Base-by-base conservation (phyloP, 2,888 invertebrate species). In the Mythimna vitellina region DNA sequence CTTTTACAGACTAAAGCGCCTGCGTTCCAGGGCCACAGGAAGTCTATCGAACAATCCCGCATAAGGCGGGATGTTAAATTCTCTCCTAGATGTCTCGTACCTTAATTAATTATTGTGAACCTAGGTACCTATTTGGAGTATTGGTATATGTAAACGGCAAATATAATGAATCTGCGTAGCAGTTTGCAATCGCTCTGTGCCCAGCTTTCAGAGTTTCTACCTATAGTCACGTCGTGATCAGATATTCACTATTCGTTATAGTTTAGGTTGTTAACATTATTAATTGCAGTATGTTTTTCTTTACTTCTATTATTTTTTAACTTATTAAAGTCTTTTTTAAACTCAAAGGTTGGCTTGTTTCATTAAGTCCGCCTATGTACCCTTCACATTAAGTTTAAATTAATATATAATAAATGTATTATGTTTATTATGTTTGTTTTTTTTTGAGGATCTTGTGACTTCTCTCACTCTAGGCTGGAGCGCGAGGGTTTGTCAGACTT, bases 61-160 rank as follows among this genome's bases (percentile, higher is more conserved):
- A 42, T 62, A 54, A 25, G 8, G 10, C 68, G 62, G 35, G 46
- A 64, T 58, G 63, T 42, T 60, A 60, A 61, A 76, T 72, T 54
- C 71, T 42, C 58, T 54, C 14, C 10, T 29, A 35, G 51, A 58
- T 64, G 14, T 35, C 20, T 61, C n/a, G 54, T 61, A 64, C 46
- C 56, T n/a, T 58, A 54, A 62, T 62, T 78, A 73, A 62, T 74
- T 69, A 58, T 14, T 54, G 25, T 10, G 61, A 68, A 54, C 65
- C 68, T 35, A 22, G 7, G 14, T n/a, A 14, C 22, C 38, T 54
- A 62, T n/a, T 57, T 53, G 25, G 7, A 53, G 25, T 35, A 58
- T 38, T 53, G 29, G 29, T 20, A 8, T 51, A 17, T 49, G 22
- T 17, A 46, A 42, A 32, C 14, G 74, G 32, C 8, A 73, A 65